Percentiles rank a stretch among this genome's conserved stretches.
Evolutionary conservation across 2,113 vertebrate species (phyloP).

Genomic region (Anthoscopus minutus): DNA sequence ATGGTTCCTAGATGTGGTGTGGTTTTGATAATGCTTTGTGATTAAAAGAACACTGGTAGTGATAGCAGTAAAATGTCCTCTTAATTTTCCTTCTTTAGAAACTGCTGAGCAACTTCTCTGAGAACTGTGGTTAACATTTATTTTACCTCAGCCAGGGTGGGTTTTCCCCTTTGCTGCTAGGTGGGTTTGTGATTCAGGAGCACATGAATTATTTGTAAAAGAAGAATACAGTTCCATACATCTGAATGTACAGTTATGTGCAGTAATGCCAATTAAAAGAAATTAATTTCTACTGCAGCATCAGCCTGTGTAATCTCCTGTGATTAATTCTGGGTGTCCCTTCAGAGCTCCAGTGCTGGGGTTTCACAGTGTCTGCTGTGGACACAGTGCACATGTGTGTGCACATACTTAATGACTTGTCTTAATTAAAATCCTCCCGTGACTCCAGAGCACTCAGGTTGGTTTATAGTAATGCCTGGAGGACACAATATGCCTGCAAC

Average conservation of each 20-base stretch:
- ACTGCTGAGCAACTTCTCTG: not conserved
- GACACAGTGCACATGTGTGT: not conserved
- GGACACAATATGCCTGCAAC: not conserved
- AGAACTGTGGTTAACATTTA: not conserved
- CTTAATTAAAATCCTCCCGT: not conserved
- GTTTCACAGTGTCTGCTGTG: not conserved
- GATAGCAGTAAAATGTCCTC: not conserved
- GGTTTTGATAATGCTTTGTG: not conserved
- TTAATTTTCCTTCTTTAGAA: not conserved
- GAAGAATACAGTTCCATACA: not conserved
- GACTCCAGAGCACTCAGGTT: not conserved
- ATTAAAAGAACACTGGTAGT: not conserved
- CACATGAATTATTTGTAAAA: not conserved
- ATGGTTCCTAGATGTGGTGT: not conserved
- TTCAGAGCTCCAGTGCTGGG: not conserved
- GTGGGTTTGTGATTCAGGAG: not conserved
- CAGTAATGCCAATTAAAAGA: not conserved
- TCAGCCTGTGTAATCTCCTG: not conserved
- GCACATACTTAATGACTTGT: not conserved
- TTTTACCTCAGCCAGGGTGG: not conserved
- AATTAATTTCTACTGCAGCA: not conserved
- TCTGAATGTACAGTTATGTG: not conserved
- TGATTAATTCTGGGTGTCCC: not conserved
- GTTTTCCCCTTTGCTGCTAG: not conserved
- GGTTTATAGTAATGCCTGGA: not conserved